phyloP scores from a whole-genome alignment of 2,113 vertebrate genomes.

The Potamarius usumacintae region DNA sequence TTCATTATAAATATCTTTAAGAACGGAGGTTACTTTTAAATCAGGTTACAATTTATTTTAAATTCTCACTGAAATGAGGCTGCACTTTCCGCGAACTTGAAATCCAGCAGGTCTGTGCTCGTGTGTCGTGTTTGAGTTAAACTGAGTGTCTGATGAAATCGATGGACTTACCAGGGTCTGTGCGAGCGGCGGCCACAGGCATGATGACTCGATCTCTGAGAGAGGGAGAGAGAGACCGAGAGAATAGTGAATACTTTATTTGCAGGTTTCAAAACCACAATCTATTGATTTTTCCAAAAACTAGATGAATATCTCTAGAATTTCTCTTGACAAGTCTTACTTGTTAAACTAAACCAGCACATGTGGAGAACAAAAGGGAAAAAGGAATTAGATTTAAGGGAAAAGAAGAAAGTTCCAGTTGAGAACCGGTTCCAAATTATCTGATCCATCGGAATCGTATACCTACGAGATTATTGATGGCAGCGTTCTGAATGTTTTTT shows the following conservation, averaged over 20 bases:
- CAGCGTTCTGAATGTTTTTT: too few relatives aligned
- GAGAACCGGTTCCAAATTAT: too few relatives aligned
- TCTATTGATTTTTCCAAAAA: not conserved
- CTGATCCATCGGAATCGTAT: too few relatives aligned
- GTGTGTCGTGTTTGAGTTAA: not conserved
- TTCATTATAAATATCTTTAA: not conserved
- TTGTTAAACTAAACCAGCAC: too few relatives aligned
- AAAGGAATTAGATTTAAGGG: too few relatives aligned
- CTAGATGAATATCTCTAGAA: not conserved
- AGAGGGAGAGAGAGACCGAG: not conserved
- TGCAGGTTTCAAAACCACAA: not conserved
- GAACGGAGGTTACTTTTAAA: not conserved
- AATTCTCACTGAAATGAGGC: not conserved
- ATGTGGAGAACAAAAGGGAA: too few relatives aligned
- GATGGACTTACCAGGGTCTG: slow-evolving; percentile 69
- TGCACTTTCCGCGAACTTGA: not conserved
- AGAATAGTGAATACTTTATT: not conserved
- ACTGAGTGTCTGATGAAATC: not conserved
- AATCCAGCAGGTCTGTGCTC: not conserved
- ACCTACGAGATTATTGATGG: too few relatives aligned
- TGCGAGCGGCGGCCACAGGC: slow-evolving; percentile 73
- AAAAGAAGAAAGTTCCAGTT: too few relatives aligned
- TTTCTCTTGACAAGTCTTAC: not conserved
- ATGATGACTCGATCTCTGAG: slow-evolving; percentile 62
- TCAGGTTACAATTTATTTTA: too few relatives aligned